Evolutionary conservation across 2,113 vertebrate species (phyloP), one percentile per base, ranked within the genome.

Genomic region (Eclectus roratus): DNA sequence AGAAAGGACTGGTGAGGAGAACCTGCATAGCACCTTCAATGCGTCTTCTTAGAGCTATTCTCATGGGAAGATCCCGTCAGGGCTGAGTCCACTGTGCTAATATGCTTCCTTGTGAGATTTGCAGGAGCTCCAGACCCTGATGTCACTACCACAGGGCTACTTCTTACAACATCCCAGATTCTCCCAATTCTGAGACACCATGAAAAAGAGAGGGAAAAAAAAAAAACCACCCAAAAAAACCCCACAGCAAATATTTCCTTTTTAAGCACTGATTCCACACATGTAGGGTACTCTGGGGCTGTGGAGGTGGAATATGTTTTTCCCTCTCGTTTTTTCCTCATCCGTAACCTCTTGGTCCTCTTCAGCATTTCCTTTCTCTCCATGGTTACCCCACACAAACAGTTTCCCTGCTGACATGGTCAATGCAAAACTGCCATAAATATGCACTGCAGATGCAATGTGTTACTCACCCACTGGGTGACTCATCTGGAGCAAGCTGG

Each of bases 381-480:
- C 95, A 87, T 97, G 90, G 96, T 94, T 90, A 97, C 97, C 29
- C 91, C 43, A 93, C 86, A 93, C 96, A 97, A 96, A 96, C 96
- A 96, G 3, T 58, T 20, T 92, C 89, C 82, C 89, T 25, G 93
- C 93, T 83, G 93, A 47, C 93, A 76, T 11, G 91, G 92, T 76
- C 83, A 37, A 21, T 82, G 91, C 87, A 17, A 25, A 64, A 73
- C 46, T 77, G 86, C 95, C 94, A 71, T 81, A 66, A 92, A 94
- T 97, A 43, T 49, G 76, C 79, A 49, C 47, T 47, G 86, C 97
- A 87, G 97, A 96, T 96, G 96, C 92, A 24, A 37, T 0, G 8
- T 17, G 70, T 97, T 96, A 97, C 84, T 97, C 96, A 97, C 35
- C 64, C 11, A 6, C 2, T 10, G 79, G 21, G 56, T 97, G 97